Evolutionary conservation across 2,888 invertebrate species (phyloP), one percentile per base, ranked within the genome.

Genomic region (Meghimatium bilineatum): DNA sequence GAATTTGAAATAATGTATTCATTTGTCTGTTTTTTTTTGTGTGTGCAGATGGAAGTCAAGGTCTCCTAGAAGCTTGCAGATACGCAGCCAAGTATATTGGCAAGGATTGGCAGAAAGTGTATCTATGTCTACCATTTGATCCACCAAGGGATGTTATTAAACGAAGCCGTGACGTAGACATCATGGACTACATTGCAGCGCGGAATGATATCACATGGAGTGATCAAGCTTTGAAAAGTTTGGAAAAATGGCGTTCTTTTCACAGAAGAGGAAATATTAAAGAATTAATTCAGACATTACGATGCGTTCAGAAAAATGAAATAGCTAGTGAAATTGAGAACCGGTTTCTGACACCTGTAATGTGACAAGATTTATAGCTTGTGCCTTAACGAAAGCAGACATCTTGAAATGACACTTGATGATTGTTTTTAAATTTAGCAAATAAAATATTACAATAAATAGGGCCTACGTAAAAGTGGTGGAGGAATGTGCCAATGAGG

Each of bases 221-320:
- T 52, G 90, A 90, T 52, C 90, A 90, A 44, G 90, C 91, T 6
- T 76, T 88, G 36, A 89, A 89, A 56, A 86, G 89, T 79, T 83
- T 92, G 76, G 90, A 90, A 85, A 92, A 92, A 88, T 92, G 92
- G 92, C 89, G 90, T 69, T 87, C 87, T 3, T 90, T 92, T 76
- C 90, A 89, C 83, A 77, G 88, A 34, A 84, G 85, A 32, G 88
- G 90, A 0, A 88, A 90, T 44, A 88, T 92, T 8, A 87, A 85
- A 0, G 90, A 91, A 76, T 74, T 92, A 20, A 86, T 91, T 23
- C 81, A 87, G 56, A 88, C 90, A 36, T 86, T 92, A 36, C 79
- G 89, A 52, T 89, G 88, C 78, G 80, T 90, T n/a, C 87, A 86
- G 56, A 90, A 90, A 85, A 83, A 85, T 10, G 89, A 90, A 32